Evolutionary conservation across 1,140 invertebrate genomes (phyloP).

Genomic region (Brachionus asplanchnoidis): DNA sequence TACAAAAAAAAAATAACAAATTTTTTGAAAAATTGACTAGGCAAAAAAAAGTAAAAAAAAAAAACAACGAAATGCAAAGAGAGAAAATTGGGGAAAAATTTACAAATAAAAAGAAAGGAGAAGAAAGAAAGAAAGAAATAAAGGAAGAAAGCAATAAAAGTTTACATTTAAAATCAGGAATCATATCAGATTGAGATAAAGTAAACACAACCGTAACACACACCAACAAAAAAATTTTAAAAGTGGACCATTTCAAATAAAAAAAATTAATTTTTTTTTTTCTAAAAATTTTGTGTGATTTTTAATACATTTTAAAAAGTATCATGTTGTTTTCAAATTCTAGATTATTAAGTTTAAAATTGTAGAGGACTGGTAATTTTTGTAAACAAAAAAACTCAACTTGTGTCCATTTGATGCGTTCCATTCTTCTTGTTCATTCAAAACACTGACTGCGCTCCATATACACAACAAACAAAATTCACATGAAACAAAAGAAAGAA

Average conservation of each 20-base stretch:
- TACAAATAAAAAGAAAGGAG: background rate
- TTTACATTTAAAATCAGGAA: background rate
- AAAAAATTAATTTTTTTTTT: constrained; percentile 20
- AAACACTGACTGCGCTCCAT: background rate
- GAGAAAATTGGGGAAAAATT: background rate
- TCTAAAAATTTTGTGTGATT: background rate
- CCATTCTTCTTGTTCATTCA: background rate
- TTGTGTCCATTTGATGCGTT: background rate
- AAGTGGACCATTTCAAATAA: constrained; percentile 6
- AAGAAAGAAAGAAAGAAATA: background rate
- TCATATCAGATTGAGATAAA: constrained; percentile 8
- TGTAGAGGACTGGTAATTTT: background rate
- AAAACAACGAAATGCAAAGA: background rate
- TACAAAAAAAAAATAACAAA: constrained; percentile 5
- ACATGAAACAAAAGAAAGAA: background rate
- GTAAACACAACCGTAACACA: background rate
- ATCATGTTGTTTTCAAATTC: background rate
- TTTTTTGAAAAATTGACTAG: constrained; percentile 25
- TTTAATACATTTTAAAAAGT: constrained; percentile 6
- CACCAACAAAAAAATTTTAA: constrained; percentile 14
- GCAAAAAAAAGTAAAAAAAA: constrained; percentile 3
- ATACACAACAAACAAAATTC: background rate
- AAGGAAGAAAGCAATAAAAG: background rate
- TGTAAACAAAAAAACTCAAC: background rate
- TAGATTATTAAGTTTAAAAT: background rate